These are phyloP conservation scores for Itoplectis maculator DNA, from an alignment of 2,888 invertebrate genomes.

Conservation along the genomic window DNA sequence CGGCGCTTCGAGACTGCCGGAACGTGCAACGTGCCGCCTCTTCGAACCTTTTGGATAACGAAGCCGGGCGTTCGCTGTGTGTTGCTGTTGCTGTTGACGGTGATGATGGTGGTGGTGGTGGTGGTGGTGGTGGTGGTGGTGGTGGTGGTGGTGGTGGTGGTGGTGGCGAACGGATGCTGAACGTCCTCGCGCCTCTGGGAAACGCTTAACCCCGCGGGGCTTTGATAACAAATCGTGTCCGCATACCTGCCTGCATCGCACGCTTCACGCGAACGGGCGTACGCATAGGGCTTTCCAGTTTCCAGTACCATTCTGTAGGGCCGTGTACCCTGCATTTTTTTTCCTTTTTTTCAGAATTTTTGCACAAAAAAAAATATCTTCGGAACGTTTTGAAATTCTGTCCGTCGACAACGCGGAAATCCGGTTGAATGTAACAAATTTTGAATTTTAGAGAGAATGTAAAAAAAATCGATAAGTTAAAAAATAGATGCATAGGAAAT, in stretches of 20 bases:
- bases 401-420: not conserved
- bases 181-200: conserved; percentile 75
- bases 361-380: not conserved
- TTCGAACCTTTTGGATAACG: conserved; percentile 69
- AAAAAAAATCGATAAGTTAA: no score
- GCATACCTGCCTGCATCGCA: conserved; percentile 75
- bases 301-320: not conserved
- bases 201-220: conserved; percentile 79
- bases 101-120: not conserved
- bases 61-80: conserved; percentile 22
- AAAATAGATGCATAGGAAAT: no score
- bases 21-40: conserved; percentile 47
- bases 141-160: not conserved
- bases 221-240: conserved; percentile 81
- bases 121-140: not conserved
- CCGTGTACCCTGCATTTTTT: not conserved
- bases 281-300: not conserved
- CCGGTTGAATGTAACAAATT: not conserved
- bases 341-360: not conserved
- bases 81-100: not conserved
- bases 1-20: conserved; percentile 24
- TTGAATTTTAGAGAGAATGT: not conserved
- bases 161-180: conserved; percentile 63
- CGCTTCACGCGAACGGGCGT: conserved; percentile 49
- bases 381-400: not conserved